These are phyloP conservation scores for Nebria ingens DNA, from an alignment of 1,140 invertebrate genomes.

Conservation along the genomic window DNA sequence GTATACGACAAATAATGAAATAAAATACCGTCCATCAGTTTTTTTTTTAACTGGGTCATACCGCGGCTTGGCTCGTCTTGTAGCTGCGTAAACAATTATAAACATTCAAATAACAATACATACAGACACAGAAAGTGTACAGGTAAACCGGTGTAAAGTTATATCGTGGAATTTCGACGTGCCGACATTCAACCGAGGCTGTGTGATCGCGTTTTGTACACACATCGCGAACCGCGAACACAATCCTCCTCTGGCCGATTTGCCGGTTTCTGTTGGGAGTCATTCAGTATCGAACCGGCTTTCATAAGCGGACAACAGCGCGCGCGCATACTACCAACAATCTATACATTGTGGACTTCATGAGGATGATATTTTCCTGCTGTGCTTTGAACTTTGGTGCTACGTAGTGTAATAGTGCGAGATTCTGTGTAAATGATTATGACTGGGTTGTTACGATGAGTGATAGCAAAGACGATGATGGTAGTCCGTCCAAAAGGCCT, in stretches of 20 bases:
- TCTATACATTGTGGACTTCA: neutral
- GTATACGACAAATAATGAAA: neutral
- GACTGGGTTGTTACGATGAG: slow-evolving; percentile 11
- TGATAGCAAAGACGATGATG: slow-evolving; percentile 15
- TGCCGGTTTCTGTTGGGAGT: too few relatives aligned
- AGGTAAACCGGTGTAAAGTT: neutral
- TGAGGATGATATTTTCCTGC: neutral
- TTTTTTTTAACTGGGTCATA: neutral
- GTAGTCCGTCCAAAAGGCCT: slow-evolving; percentile 22
- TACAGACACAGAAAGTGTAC: too few relatives aligned
- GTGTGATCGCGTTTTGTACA: neutral
- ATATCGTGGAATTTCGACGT: neutral
- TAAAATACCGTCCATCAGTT: too few relatives aligned
- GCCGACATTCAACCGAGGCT: neutral
- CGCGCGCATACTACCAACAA: too few relatives aligned
- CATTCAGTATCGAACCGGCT: slow-evolving; percentile 11
- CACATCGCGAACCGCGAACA: too few relatives aligned
- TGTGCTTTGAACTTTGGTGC: neutral
- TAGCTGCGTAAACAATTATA: too few relatives aligned
- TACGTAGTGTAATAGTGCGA: neutral
- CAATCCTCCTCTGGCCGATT: neutral
- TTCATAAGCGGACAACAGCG: too few relatives aligned
- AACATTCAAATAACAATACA: neutral
- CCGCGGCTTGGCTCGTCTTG: too few relatives aligned
- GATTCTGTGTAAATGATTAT: slow-evolving; percentile 14